Evolutionary conservation across 2,888 invertebrate species (phyloP).

Genomic region (Rhamphomyia laevipes): DNA sequence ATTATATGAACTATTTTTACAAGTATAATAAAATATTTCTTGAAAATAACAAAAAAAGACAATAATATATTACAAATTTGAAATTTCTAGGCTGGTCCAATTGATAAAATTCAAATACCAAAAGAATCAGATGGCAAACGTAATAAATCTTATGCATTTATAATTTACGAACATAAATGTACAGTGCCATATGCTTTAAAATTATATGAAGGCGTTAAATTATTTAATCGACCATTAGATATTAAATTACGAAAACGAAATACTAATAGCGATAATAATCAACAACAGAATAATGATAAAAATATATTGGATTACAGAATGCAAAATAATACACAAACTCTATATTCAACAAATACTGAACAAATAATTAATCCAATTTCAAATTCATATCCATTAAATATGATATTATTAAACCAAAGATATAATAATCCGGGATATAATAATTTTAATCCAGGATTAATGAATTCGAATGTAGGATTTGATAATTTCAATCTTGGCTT

Average conservation of each 20-base stretch:
- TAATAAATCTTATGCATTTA: conserved; percentile 60
- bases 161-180: conserved; percentile 61
- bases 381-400: too few species aligned
- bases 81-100: conserved; percentile 48
- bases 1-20: conserved; percentile 66
- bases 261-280: background rate
- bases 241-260: conserved; percentile 28
- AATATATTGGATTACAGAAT: background rate
- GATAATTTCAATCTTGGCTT: too few species aligned
- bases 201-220: conserved; percentile 54
- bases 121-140: conserved; percentile 57
- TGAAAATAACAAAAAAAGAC: background rate
- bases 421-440: too few species aligned
- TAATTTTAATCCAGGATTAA: too few species aligned
- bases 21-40: conserved; percentile 29
- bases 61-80: background rate
- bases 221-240: conserved; percentile 50
- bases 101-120: conserved; percentile 64
- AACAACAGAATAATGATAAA: background rate
- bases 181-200: conserved; percentile 68
- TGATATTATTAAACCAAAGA: too few species aligned
- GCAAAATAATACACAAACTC: too few species aligned
- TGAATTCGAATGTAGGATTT: too few species aligned
- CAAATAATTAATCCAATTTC: too few species aligned
- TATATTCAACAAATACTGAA: too few species aligned